These are phyloP conservation scores for Eupithecia exiguata DNA, from an alignment of 2,888 invertebrate species.

Conservation along the genomic window DNA sequence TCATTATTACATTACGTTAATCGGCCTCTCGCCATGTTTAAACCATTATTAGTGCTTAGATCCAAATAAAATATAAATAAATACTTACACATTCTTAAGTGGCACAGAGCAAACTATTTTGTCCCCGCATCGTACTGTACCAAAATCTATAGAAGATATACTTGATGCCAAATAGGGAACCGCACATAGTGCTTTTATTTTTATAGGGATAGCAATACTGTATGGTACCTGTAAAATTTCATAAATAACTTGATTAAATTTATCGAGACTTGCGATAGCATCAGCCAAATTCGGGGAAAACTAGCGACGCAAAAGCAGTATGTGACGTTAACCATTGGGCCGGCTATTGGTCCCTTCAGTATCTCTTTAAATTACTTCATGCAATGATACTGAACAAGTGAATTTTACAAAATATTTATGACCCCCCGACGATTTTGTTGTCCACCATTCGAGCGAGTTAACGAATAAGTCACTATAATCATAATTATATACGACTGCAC, in stretches of 20 bases:
- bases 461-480: background rate
- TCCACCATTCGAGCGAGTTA: too few species aligned
- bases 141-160: slow-evolving; percentile 78
- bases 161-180: slow-evolving; percentile 81
- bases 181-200: slow-evolving; percentile 82
- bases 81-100: slow-evolving; percentile 83
- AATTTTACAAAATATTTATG: background rate
- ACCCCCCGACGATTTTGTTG: background rate
- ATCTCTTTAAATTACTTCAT: background rate
- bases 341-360: background rate
- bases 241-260: background rate
- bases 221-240: slow-evolving; percentile 77
- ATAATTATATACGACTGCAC: background rate
- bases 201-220: slow-evolving; percentile 84
- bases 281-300: background rate
- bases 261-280: background rate
- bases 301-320: background rate
- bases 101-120: slow-evolving; percentile 81
- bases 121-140: slow-evolving; percentile 84
- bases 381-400: background rate
- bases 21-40: too few species aligned
- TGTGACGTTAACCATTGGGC: background rate
- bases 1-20: too few species aligned
- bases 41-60: too few species aligned
- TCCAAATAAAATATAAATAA: background rate